phyloP scores from a whole-genome alignment of 2,113 vertebrate genomes.

The Merops nubicus region DNA sequence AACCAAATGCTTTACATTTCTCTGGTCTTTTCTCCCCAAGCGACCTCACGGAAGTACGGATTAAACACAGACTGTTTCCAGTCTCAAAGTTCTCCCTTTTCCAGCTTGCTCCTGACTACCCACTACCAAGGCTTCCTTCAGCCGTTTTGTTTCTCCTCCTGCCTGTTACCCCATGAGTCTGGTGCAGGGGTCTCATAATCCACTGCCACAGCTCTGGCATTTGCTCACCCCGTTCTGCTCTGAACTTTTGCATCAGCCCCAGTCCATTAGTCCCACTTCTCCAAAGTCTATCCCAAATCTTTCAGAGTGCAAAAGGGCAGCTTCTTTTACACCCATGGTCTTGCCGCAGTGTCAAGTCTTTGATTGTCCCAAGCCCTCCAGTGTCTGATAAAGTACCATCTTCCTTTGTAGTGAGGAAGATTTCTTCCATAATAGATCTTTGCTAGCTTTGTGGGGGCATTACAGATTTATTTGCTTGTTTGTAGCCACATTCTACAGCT shows the following conservation, averaged over 20 bases:
- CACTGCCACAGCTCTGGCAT: background rate
- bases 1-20: slow-evolving; percentile 44
- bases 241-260: background rate
- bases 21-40: background rate
- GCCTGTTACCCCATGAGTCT: background rate
- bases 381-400: background rate
- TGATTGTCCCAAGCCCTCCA: background rate
- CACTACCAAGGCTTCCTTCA: background rate
- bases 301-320: background rate
- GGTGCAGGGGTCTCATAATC: background rate
- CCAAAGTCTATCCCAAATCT: background rate
- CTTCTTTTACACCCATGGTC: fast-evolving
- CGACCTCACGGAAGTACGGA: background rate
- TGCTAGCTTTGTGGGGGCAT: background rate
- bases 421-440: background rate
- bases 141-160: background rate
- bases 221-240: background rate
- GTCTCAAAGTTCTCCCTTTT: background rate
- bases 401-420: background rate
- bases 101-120: background rate
- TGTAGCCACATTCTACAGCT: background rate
- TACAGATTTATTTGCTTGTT: background rate
- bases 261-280: fast-evolving
- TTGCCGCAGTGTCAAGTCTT: background rate
- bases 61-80: background rate